Conservation (phyloP, 2,113 vertebrate species). For the Scytalopus superciliaris region DNA sequence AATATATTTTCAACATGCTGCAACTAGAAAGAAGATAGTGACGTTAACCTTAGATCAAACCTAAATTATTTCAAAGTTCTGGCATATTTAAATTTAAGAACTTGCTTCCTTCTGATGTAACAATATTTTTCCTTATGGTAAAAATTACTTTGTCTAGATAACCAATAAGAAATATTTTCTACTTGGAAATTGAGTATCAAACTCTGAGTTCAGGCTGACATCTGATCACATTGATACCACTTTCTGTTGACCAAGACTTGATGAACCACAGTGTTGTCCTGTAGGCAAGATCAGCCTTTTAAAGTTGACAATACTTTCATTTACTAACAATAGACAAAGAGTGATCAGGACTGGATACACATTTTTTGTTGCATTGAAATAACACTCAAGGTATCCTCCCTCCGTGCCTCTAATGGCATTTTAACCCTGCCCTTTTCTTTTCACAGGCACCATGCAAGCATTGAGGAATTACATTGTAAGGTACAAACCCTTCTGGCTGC, state of each 20-base stretch:
- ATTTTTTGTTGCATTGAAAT: not conserved
- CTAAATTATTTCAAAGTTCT: not conserved
- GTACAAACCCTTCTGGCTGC: not conserved
- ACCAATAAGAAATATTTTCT: conserved; percentile 22
- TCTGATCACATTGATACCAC: not conserved
- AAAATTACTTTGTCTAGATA: conserved; percentile 28
- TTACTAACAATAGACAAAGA: not conserved
- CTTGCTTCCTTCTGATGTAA: not conserved
- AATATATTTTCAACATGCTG: not conserved
- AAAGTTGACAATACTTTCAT: not conserved
- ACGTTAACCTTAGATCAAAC: not conserved
- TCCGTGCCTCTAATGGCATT: not conserved
- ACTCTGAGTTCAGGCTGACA: not conserved
- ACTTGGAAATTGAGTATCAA: conserved; percentile 29
- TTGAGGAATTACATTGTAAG: not conserved
- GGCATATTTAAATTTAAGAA: not conserved
- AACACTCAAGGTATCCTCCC: not conserved
- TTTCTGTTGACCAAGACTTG: conserved; percentile 16
- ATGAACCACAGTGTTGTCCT: not conserved
- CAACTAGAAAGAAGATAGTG: not conserved
- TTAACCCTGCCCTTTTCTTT: not conserved
- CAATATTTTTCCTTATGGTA: not conserved
- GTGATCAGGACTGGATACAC: not conserved
- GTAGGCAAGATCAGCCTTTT: not conserved
- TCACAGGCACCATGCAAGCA: not conserved